Base-by-base conservation (phyloP, 2,888 invertebrate genomes). In the Hedychridium roseum region DNA sequence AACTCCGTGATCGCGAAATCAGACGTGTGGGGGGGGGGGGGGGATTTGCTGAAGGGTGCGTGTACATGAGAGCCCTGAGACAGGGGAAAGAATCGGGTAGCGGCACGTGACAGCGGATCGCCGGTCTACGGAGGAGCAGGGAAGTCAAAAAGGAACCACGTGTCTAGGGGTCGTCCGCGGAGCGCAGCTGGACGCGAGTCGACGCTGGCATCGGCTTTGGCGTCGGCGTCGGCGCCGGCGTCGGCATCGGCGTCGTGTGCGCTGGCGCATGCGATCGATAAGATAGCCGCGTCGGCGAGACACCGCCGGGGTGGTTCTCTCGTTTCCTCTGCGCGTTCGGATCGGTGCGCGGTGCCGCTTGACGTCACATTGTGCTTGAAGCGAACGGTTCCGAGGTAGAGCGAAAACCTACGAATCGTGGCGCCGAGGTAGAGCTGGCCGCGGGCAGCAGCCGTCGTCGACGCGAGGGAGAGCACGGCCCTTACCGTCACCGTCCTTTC, bases 161-260 rank as follows among this genome's bases (percentile, higher is more conserved):
- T 23, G 23, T n/a, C n/a, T n/a, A n/a, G n/a, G n/a, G n/a, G n/a
- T n/a, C n/a, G n/a, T n/a, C n/a, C n/a, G n/a, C n/a, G n/a, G n/a
- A n/a, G n/a, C n/a, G n/a, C n/a, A n/a, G n/a, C n/a, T n/a, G n/a
- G n/a, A n/a, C n/a, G n/a, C n/a, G n/a, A n/a, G n/a, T n/a, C n/a
- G n/a, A n/a, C n/a, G n/a, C n/a, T n/a, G n/a, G n/a, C n/a, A n/a
- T n/a, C n/a, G n/a, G 54, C 79, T 81, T 81, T 72, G 54, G 76
- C 84, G 82, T 83, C 83, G 81, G 80, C 79, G 81, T 81, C 74
- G 64, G 75, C 83, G 82, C 83, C n/a, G 54, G 76, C 84, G 82
- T 83, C 83, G 81, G 80, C 79, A 81, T 81, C 74, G 64, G 75
- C 83, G 82, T 84, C 83, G 82, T 84, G 82, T 80, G 80, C 82